A percentile compares a stretch with the other conserved stretches of the same genome.
Evolutionary conservation across 35 echinoderm and acorn worm genomes (phyloP).

Genomic region (Anneissia japonica): DNA sequence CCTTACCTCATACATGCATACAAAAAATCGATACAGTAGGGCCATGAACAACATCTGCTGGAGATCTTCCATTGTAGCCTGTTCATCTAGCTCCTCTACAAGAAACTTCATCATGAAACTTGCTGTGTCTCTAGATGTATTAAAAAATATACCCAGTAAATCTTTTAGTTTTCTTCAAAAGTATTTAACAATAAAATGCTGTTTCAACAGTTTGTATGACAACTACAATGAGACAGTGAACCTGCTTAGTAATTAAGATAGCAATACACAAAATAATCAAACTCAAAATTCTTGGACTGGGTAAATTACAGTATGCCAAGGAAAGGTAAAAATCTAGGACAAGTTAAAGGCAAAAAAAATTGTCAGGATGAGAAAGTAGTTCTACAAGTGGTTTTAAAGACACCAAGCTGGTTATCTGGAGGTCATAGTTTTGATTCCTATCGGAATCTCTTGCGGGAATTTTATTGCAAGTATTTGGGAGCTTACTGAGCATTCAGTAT

Average conservation of each 20-base stretch:
- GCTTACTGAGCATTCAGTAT: too few species aligned
- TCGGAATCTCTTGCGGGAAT: too few species aligned
- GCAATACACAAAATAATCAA: too few species aligned
- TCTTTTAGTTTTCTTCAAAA: neutral
- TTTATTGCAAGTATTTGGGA: too few species aligned
- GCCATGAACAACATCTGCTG: conserved; percentile 83
- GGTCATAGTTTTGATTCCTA: too few species aligned
- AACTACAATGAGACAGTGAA: neutral
- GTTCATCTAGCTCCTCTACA: conserved; percentile 86
- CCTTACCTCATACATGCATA: conserved; percentile 91
- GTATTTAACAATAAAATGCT: neutral
- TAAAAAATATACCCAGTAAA: neutral
- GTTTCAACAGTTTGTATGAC: neutral
- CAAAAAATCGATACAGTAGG: conserved; percentile 67
- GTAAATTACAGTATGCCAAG: too few species aligned
- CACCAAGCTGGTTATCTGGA: too few species aligned
- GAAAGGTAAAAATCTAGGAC: too few species aligned
- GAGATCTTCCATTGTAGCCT: conserved; percentile 86
- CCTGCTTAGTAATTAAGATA: neutral
- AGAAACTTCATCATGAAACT: conserved; percentile 88
- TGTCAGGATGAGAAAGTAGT: too few species aligned
- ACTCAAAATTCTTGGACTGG: too few species aligned
- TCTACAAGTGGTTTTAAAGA: too few species aligned
- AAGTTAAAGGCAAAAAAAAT: too few species aligned
- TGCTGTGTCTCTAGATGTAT: conserved; percentile 57